A percentile compares a stretch with the other conserved stretches of the same genome.
These are phyloP conservation scores for Punctoribates punctum DNA, from an alignment of 2,888 invertebrate species.

Conservation along the genomic window DNA sequence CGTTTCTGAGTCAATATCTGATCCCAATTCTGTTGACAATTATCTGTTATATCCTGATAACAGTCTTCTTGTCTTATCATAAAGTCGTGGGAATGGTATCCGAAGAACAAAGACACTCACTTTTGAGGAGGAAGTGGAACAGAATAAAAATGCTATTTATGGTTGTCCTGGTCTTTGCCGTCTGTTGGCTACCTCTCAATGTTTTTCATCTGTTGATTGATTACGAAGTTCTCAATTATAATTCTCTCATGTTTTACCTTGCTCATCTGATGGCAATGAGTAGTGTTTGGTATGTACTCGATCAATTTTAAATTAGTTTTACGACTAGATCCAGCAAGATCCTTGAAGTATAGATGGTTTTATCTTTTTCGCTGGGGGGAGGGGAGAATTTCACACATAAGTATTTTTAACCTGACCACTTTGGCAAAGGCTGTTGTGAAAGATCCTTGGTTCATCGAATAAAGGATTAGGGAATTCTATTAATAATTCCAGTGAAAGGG, in stretches of 20 bases:
- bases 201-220: slow-evolving; percentile 71
- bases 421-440: too few species aligned
- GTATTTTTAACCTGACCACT: too few species aligned
- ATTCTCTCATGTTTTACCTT: not conserved
- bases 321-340: too few species aligned
- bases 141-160: slow-evolving; percentile 79
- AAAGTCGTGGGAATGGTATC: slow-evolving; percentile 54
- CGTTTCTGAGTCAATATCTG: slow-evolving; percentile 55
- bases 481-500: too few species aligned
- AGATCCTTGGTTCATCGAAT: too few species aligned
- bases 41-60: slow-evolving; percentile 54
- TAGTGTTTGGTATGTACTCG: slow-evolving; percentile 11
- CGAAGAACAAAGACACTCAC: slow-evolving; percentile 52
- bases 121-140: slow-evolving; percentile 2
- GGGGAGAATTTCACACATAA: too few species aligned
- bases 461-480: too few species aligned
- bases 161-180: slow-evolving; percentile 86
- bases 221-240: slow-evolving; percentile 47
- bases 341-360: too few species aligned
- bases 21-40: slow-evolving; percentile 54
- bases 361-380: too few species aligned
- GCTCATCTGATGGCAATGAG: slow-evolving; percentile 16
- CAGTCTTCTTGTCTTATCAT: slow-evolving; percentile 52
- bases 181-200: slow-evolving; percentile 94
- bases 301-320: too few species aligned